Conservation (phyloP, 2,113 vertebrate species). For the Campylomormyrus numenius region DNA sequence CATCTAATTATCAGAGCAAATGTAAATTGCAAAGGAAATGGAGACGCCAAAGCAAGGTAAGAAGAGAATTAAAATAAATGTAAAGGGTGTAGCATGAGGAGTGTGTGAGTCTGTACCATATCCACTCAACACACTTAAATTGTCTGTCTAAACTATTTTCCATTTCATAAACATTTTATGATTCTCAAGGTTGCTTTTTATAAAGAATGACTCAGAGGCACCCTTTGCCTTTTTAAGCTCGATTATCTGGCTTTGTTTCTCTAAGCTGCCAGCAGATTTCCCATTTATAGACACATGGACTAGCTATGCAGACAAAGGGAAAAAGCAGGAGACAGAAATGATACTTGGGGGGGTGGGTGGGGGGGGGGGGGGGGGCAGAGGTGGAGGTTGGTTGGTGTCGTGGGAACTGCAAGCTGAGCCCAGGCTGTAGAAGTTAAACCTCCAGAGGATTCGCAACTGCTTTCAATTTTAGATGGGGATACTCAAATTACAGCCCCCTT, state of each 20-base stretch:
- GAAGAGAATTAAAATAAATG: neutral
- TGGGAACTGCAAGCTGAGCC: conserved; percentile 44
- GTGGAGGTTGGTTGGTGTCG: conserved; percentile 46
- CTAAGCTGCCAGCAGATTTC: conserved; percentile 36
- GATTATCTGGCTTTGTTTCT: neutral
- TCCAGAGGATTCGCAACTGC: conserved; percentile 45
- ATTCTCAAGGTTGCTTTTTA: conserved; percentile 34
- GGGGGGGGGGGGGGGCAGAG: neutral
- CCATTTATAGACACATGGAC: conserved; percentile 47
- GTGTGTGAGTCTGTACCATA: conserved; percentile 3
- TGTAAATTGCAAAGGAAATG: neutral
- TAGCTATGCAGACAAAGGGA: neutral
- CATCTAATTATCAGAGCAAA: neutral
- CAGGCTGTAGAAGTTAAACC: conserved; percentile 32
- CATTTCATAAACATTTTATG: conserved; percentile 34
- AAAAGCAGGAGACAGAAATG: conserved; percentile 26
- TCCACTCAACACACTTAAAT: conserved; percentile 18
- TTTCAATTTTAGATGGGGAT: conserved; percentile 48
- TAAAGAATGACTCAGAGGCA: conserved; percentile 21
- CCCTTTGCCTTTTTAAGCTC: conserved; percentile 38
- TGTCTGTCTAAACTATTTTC: conserved; percentile 37
- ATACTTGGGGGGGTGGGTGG: conserved; percentile 10
- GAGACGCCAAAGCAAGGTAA: neutral
- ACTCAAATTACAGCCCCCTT: conserved; percentile 48
- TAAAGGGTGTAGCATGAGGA: neutral